These are phyloP conservation scores for Agonopterix heracliana DNA, from an alignment of 2,888 invertebrate genomes.

Conservation along the genomic window DNA sequence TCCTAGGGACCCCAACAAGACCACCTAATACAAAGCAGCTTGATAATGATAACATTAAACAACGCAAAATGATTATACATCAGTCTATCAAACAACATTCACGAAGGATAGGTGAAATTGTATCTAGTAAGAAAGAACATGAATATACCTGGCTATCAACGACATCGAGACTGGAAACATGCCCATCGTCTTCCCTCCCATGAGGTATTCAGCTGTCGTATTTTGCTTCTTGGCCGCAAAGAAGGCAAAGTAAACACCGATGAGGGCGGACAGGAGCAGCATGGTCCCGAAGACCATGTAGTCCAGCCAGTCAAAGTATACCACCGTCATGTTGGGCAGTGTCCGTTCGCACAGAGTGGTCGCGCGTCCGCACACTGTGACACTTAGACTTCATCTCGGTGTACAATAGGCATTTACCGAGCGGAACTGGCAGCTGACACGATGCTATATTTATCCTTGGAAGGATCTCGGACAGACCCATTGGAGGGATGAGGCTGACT, in stretches of 20 bases:
- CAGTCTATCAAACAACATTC: too few species aligned
- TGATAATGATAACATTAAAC: too few species aligned
- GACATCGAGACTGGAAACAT: conserved; percentile 87
- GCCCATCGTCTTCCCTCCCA: conserved; percentile 87
- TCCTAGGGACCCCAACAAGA: too few species aligned
- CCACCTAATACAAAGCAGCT: too few species aligned
- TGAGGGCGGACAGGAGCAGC: conserved; percentile 79
- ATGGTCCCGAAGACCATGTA: conserved; percentile 80
- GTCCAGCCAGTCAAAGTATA: conserved; percentile 78
- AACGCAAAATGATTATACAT: too few species aligned
- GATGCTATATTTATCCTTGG: conserved; percentile 59
- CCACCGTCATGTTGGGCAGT: conserved; percentile 41
- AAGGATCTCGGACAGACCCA: conserved; percentile 49
- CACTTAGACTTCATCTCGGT: conserved; percentile 50
- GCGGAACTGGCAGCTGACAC: conserved; percentile 44
- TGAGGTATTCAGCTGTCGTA: conserved; percentile 82
- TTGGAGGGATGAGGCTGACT: conserved; percentile 52
- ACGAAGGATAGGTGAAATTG: too few species aligned
- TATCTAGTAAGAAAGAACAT: too few species aligned
- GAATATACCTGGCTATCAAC: conserved; percentile 81
- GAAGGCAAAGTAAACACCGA: conserved; percentile 83
- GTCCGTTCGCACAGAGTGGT: conserved; percentile 14
- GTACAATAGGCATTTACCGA: conserved; percentile 49
- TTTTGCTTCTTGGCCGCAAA: conserved; percentile 81
- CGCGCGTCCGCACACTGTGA: conserved; percentile 44